These are phyloP conservation scores for Holacanthella duospinosa DNA, from an alignment of 2,888 invertebrate species.

Conservation along the genomic window DNA sequence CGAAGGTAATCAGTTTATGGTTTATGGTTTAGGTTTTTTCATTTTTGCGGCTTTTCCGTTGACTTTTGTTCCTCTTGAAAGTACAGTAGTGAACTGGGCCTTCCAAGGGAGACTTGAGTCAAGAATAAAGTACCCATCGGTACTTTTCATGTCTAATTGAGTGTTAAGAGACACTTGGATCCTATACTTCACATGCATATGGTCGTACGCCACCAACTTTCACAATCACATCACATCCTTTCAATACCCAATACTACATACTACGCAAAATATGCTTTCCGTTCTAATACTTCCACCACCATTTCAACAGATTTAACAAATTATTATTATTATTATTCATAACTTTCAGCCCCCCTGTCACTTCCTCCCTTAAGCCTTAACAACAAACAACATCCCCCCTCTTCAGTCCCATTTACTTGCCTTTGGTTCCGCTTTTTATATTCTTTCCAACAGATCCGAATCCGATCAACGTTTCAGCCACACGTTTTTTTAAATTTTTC, in stretches of 20 bases:
- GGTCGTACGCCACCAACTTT: constrained; percentile 25
- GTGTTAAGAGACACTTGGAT: constrained; percentile 20
- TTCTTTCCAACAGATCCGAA: no score
- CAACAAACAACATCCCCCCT: no score
- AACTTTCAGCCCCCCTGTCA: not conserved
- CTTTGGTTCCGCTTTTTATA: no score
- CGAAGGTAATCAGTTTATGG: no score
- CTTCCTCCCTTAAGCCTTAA: no score
- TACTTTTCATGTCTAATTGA: constrained; percentile 29
- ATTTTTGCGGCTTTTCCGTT: not conserved
- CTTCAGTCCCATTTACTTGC: no score
- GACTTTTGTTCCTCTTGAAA: not conserved
- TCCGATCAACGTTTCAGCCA: no score
- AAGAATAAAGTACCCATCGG: constrained; percentile 11
- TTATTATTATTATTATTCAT: not conserved
- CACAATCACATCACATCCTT: not conserved
- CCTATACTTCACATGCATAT: constrained; percentile 20
- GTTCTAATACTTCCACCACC: no score
- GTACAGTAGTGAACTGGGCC: not conserved
- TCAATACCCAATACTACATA: no score
- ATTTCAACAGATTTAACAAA: not conserved
- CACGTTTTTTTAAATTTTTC: no score
- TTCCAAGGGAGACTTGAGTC: not conserved
- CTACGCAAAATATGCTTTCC: no score
- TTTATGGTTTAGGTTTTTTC: no score